Evolutionary conservation across 2,888 invertebrate species (phyloP), one percentile per base, ranked within the genome.

Genomic region (Agrochola lota): DNA sequence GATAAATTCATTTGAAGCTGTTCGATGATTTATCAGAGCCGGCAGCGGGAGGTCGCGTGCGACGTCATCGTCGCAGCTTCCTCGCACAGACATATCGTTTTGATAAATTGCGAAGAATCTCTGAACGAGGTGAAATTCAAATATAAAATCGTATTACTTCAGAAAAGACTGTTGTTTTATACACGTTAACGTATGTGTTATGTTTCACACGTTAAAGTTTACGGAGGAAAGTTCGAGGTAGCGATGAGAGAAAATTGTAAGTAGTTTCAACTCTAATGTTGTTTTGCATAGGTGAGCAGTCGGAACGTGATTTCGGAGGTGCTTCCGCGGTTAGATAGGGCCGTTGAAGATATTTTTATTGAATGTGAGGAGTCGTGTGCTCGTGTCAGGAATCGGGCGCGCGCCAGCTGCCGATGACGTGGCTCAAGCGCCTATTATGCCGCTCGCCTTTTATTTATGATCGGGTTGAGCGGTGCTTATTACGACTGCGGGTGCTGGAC

Each of bases 391-490:
- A 91, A 91, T 91, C 91, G 90, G 87, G 88, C 89, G 83, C 83
- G 93, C 94, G 93, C 92, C 96, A 94, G 94, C 94, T 96, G 95
- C 87, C 91, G 90, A 90, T 95, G 96, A 95, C 95, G 95, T 92
- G 91, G 90, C 92, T 90, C 91, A 91, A 93, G 91, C 91, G 93
- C 90, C 93, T 93, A 93, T 94, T 93, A 94, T 93, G 93, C 92
- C 92, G 90, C 90, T 93, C 90, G 92, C 93, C 92, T 94, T 95
- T 96, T 96, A 96, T 96, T 96, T 95, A 95, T 95, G 95, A 94
- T 92, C 93, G 91, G 94, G 93, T 95, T 95, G 94, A 95, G 93
- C 93, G 93, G 91, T 93, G 93, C 94, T 95, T 95, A 95, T 95
- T 95, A 94, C 94, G 91, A 91, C 91, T 94, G 92, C 87, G 92